phyloP scores from a whole-genome alignment of 2,888 invertebrate species.

The Osedax fenrisi region DNA sequence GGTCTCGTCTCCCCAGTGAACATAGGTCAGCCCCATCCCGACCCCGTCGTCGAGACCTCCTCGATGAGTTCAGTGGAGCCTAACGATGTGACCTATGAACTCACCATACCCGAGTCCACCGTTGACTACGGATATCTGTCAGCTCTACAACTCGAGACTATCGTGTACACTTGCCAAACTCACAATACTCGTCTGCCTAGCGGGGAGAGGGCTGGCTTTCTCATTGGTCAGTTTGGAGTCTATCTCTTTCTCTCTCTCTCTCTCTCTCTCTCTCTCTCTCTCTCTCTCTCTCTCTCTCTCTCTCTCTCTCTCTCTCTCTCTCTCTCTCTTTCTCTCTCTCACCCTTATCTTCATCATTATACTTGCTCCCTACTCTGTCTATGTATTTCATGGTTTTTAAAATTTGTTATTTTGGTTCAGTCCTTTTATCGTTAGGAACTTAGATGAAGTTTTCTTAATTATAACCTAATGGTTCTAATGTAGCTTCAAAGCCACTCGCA shows the following conservation, averaged over 20 bases:
- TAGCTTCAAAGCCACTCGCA: no score
- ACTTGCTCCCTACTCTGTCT: background rate
- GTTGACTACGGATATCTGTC: conserved; percentile 76
- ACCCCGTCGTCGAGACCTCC: conserved; percentile 95
- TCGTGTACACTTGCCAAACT: conserved; percentile 90
- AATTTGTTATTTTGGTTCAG: no score
- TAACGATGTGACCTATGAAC: conserved; percentile 73
- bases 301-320: background rate
- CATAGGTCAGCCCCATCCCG: conserved; percentile 62
- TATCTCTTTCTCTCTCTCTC: background rate
- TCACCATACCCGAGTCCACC: conserved; percentile 60
- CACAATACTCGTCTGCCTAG: conserved; percentile 78
- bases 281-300: background rate
- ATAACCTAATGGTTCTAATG: no score
- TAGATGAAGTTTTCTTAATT: no score
- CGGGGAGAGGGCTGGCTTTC: conserved; percentile 80
- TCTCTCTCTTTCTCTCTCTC: background rate
- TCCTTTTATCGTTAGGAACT: no score
- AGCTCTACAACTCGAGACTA: conserved; percentile 88
- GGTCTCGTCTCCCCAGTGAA: conserved; percentile 29
- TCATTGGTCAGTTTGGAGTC: conserved; percentile 61
- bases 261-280: background rate
- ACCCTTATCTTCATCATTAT: background rate
- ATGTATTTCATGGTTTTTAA: no score
- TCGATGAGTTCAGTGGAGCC: conserved; percentile 89